phyloP scores from a whole-genome alignment of 2,888 invertebrate species.

The Oeneis ivallda region DNA sequence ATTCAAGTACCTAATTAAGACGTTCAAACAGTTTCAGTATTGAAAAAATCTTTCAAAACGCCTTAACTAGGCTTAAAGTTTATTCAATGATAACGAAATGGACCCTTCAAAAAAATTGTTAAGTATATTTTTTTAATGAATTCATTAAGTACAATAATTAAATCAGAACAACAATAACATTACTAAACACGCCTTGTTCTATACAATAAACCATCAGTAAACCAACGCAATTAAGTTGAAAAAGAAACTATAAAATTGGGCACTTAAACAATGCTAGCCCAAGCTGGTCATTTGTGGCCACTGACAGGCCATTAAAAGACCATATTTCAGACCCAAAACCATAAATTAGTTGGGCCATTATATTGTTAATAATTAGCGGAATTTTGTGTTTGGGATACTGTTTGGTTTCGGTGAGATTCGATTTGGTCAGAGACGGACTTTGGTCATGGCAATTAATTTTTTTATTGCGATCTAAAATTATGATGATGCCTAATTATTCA shows the following conservation, averaged over 20 bases:
- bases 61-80: too few species aligned
- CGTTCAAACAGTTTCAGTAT: too few species aligned
- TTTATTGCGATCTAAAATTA: neutral
- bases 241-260: slow-evolving; percentile 25
- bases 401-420: slow-evolving; percentile 22
- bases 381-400: slow-evolving; percentile 28
- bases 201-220: slow-evolving; percentile 2
- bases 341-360: slow-evolving; percentile 51
- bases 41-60: too few species aligned
- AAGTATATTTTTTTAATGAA: neutral
- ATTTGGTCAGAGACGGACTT: slow-evolving; percentile 27
- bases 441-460: neutral
- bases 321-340: slow-evolving; percentile 56
- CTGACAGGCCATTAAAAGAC: slow-evolving; percentile 59
- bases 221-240: slow-evolving; percentile 13
- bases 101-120: too few species aligned
- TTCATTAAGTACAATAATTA: neutral
- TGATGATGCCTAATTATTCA: too few species aligned
- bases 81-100: too few species aligned
- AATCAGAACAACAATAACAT: slow-evolving; percentile 9
- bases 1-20: too few species aligned
- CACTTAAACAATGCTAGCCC: slow-evolving; percentile 33
- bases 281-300: slow-evolving; percentile 53
- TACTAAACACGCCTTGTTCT: slow-evolving; percentile 15
- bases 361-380: slow-evolving; percentile 29